phyloP scores from a whole-genome alignment of 1,140 invertebrate genomes.

The Macrosteles quadrilineatus region DNA sequence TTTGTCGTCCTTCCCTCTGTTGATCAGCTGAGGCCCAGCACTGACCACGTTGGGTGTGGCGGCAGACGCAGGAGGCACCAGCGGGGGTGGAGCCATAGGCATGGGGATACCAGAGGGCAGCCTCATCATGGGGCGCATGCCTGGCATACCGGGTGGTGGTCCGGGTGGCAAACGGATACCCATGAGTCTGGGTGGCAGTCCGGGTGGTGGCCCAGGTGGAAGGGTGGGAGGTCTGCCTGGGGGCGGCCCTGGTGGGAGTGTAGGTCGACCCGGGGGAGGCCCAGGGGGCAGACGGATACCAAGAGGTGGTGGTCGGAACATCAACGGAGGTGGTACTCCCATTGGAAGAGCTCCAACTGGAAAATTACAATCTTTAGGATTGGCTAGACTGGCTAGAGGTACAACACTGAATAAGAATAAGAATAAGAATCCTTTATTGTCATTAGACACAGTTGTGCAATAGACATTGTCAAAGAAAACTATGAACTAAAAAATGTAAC shows the following conservation, averaged over 20 bases:
- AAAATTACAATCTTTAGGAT: no score
- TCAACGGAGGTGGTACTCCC: conserved; percentile 50
- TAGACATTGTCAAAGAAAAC: no score
- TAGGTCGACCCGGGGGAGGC: conserved; percentile 60
- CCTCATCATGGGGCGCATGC: conserved; percentile 58
- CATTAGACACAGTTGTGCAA: no score
- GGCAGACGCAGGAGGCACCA: conserved; percentile 48
- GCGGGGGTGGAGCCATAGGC: conserved; percentile 56
- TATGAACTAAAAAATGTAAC: no score
- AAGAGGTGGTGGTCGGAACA: conserved; percentile 60
- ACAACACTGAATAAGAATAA: no score
- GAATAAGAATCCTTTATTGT: no score
- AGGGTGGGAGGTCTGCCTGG: conserved; percentile 53
- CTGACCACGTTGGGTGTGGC: conserved; percentile 74
- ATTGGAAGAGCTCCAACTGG: conserved; percentile 42
- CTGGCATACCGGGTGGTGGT: conserved; percentile 62
- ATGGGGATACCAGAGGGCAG: conserved; percentile 45
- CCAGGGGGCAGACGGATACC: conserved; percentile 61
- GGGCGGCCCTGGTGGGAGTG: conserved; percentile 55
- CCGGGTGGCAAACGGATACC: conserved; percentile 58
- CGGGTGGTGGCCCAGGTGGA: conserved; percentile 54
- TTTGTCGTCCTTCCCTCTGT: conserved; percentile 51
- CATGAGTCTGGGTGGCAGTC: conserved; percentile 55
- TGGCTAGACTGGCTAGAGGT: no score
- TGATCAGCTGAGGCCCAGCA: conserved; percentile 80